Evolutionary conservation across 2,797 vertebrate genomes (phyloP), one percentile per base, ranked within the genome.

Genomic region (Periophthalmus magnuspinnatus): DNA sequence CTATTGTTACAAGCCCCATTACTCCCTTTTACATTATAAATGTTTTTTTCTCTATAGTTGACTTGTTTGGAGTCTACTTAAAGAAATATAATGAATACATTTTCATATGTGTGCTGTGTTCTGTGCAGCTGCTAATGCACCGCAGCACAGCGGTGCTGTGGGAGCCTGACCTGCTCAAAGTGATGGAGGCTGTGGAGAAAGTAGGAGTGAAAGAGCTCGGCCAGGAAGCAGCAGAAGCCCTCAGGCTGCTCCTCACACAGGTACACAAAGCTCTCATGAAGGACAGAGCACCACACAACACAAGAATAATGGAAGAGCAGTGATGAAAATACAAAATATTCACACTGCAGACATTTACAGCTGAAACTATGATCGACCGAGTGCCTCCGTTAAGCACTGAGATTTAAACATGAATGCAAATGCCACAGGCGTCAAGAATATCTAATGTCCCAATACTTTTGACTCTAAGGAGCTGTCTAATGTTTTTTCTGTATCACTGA

Each of bases 241-340:
- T 94, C 54, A 71, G 76, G 75, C 74, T 64, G 65, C 89, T 95
- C 17, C 81, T 94, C 28, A 78, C 74, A 70, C 89, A 91, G 92
- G 93, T 94, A 83, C 68, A 68, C 28, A 1, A 1, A 19, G 19
- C 16, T 24, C 13, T 47, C 56, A 28, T 63, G 19, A 54, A 57
- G 3, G 58, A 52, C 14, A 66, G 55, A 6, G 45, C 47, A 48
- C 47, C 59, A 62, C 22, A 69, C 67, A 67, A 6, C 48, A 32
- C 19, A 7, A 54, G 52, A 32, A 17, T 28, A 57, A 52, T 17
- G 19, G 2, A 17, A 16, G 22, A 14, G 55, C 19, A 56, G 41
- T 22, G 9, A 33, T n/a, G n/a, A 36, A 38, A 38, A 61, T 6
- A 60, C 9, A 41, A 36, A 36, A 5, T 13, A 61, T 41, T 38